Evolutionary conservation across 2,888 invertebrate genomes (phyloP).

Genomic region (Venustoraphidia nigricollis): DNA sequence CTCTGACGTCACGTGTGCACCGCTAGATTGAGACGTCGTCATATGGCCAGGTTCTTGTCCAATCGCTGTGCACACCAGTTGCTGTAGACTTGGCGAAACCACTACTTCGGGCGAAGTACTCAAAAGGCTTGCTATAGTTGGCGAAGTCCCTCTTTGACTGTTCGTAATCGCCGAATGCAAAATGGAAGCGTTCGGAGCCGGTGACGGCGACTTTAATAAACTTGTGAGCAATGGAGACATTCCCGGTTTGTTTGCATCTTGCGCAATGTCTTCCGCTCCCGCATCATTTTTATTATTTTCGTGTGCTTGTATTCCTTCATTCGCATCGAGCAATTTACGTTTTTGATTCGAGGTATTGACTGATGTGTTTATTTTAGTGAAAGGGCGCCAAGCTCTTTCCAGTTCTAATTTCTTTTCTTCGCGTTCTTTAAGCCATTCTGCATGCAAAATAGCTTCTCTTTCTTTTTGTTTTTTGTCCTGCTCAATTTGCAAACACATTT

Average conservation of each 20-base stretch:
- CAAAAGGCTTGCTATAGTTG: conserved; percentile 38
- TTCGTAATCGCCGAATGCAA: conserved; percentile 27
- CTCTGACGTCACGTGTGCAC: conserved; percentile 40
- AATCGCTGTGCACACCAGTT: conserved; percentile 31
- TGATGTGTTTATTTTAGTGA: conserved; percentile 12
- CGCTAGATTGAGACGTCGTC: neutral
- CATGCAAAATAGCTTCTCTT: conserved; percentile 44
- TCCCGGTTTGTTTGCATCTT: conserved; percentile 29
- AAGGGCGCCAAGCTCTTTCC: conserved; percentile 42
- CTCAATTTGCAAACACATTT: conserved; percentile 61
- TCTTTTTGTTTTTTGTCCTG: conserved; percentile 54
- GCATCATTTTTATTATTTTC: conserved; percentile 4
- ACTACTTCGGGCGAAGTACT: conserved; percentile 26
- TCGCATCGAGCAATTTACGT: conserved; percentile 23
- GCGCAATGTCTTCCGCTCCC: conserved; percentile 7
- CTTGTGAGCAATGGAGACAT: conserved; percentile 68
- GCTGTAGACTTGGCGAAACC: conserved; percentile 33
- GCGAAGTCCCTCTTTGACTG: conserved; percentile 26
- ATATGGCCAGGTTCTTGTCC: conserved; percentile 19
- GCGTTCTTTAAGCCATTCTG: conserved; percentile 46
- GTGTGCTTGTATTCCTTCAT: conserved; percentile 18
- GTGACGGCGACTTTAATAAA: conserved; percentile 55
- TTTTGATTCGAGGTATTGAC: conserved; percentile 19
- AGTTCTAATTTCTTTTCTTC: conserved; percentile 46
- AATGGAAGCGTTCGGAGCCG: conserved; percentile 27